Evolutionary conservation across 2,113 vertebrate genomes (phyloP), one percentile per base, ranked within the genome.

Genomic region (Anhinga rufa): DNA sequence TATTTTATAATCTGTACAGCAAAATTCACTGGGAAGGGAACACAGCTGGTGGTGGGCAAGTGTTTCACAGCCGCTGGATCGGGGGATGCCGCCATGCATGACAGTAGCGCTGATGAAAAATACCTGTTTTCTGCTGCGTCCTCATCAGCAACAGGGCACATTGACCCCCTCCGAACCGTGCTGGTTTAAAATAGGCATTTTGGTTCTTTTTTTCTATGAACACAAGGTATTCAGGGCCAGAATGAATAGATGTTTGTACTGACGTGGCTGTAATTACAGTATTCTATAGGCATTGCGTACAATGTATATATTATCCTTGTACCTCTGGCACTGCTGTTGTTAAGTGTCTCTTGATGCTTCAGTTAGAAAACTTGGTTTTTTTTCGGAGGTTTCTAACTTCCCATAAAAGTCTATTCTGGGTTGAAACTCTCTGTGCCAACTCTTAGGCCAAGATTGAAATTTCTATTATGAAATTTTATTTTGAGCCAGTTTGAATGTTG

Each of bases 341-440:
- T 9, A 13, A 76, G 38, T 12, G 14, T 28, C n/a, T 87, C 14
- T 55, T 49, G 70, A 58, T 92, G 52, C 21, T 82, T 75, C 72
- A 24, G 14, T 55, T 93, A 12, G 36, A 92, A 92, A 92, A 52
- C 36, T 42, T 93, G 32, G 25, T 11, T 5, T 70, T 75, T 84
- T 91, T 58, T 60, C 70, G 5, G 80, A 55, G 57, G 36, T 71
- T 88, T 95, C 80, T 57, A n/a, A 78, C 55, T 93, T 93, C 80
- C 82, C 64, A 5, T 93, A 81, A 44, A 94, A 92, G 71, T 79
- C 92, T 91, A 21, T 92, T 90, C 88, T 90, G 68, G 82, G 92
- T 51, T 86, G 88, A 78, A 84, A 38, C 20, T 58, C 46, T 15
- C 54, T 32, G 71, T 87, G 90, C 92, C 75, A 83, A 82, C 31